Evolutionary conservation across 2,113 vertebrate genomes (phyloP).

Genomic region (Megaleporinus macrocephalus): DNA sequence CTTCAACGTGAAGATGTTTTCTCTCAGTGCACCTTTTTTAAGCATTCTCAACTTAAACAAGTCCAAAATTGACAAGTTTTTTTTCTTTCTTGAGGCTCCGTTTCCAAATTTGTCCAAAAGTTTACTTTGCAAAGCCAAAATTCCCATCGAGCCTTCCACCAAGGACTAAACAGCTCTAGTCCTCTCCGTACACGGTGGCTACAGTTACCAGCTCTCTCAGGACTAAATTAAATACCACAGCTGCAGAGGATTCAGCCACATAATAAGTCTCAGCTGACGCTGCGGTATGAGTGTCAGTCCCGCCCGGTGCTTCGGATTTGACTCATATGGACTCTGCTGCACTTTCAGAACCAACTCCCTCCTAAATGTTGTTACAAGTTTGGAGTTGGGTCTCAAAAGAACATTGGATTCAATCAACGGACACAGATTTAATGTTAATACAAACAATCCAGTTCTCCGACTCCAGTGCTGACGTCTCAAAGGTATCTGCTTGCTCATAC

Average conservation of each 20-base stretch:
- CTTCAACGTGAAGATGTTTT: background rate
- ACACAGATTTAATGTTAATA: too few relatives aligned
- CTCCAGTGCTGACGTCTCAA: too few relatives aligned
- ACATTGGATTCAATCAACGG: too few relatives aligned
- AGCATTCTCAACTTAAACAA: background rate
- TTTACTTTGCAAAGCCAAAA: slow-evolving; percentile 17
- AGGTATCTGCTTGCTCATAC: too few relatives aligned
- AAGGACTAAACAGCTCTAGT: background rate
- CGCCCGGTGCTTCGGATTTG: too few relatives aligned
- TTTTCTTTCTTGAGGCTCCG: background rate
- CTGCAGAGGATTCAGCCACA: background rate
- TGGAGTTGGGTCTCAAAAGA: too few relatives aligned
- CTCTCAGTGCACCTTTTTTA: background rate
- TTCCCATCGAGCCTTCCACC: slow-evolving; percentile 5
- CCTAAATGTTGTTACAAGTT: too few relatives aligned
- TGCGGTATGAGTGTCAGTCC: too few relatives aligned
- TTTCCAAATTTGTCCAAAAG: slow-evolving; percentile 24
- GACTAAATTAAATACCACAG: slow-evolving; percentile 5
- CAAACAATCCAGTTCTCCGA: too few relatives aligned
- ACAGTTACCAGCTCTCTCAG: background rate
- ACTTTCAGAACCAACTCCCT: too few relatives aligned
- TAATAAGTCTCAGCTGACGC: background rate
- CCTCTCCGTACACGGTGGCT: background rate
- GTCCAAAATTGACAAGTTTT: background rate
- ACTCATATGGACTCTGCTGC: too few relatives aligned